These are phyloP conservation scores for Bucco capensis DNA, from an alignment of 2,113 vertebrate species.

Conservation along the genomic window DNA sequence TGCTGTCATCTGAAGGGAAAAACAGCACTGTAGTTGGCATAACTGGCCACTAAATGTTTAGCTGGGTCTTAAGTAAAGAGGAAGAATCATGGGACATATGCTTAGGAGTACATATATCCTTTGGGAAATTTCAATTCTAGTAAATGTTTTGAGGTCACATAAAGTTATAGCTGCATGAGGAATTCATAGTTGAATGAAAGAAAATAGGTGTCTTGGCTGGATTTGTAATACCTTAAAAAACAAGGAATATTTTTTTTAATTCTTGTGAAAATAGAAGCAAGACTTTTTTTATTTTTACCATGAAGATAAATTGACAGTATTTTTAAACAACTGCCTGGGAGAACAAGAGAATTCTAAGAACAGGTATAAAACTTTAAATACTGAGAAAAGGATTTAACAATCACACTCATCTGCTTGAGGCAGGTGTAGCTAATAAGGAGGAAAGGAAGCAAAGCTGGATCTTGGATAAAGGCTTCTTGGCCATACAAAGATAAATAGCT, in stretches of 20 bases:
- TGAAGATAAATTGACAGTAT: background rate
- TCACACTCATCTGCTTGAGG: constrained; percentile 47
- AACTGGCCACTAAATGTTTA: background rate
- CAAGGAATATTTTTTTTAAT: background rate
- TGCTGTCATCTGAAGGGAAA: background rate
- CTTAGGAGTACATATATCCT: background rate
- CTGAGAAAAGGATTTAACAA: constrained; percentile 30
- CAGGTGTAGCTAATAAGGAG: constrained; percentile 74
- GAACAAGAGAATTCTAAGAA: background rate
- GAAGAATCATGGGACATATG: background rate
- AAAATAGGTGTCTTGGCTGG: background rate
- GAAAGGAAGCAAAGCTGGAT: constrained; percentile 74
- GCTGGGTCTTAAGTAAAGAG: background rate
- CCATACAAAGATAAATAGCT: constrained; percentile 81
- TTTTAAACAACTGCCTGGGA: background rate
- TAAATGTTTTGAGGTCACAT: background rate
- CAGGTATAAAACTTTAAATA: constrained; percentile 30
- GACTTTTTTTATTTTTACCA: background rate
- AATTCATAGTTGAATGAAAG: background rate
- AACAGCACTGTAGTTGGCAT: background rate
- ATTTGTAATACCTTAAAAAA: background rate
- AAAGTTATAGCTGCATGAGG: background rate
- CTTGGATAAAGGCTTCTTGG: constrained; percentile 72
- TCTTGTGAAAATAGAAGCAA: background rate
- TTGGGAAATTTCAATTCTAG: background rate